Evolutionary conservation across 2,797 vertebrate species (phyloP), one percentile per base, ranked within the genome.

Genomic region (Gymnoscopelus microlampas): DNA sequence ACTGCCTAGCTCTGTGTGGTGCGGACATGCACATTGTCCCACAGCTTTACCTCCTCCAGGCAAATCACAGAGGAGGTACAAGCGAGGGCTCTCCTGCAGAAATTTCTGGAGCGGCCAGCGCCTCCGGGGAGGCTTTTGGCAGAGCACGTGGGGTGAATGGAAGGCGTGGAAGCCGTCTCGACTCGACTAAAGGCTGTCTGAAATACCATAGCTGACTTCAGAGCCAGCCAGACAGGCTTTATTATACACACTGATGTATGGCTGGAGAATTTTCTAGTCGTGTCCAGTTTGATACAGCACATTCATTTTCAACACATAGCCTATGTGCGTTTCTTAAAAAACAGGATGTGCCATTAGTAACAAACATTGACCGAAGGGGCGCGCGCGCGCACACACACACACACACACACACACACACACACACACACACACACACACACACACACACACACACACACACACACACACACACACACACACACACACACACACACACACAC

Each of bases 21-120:
- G 82, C 85, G 85, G 88, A 90, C 85, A 65, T 58, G 78, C 81
- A 85, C 82, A 88, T 91, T 91, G 91, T 90, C 83, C 79, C 26
- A 71, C 79, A 58, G 83, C 81, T 87, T 91, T 90, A 89, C 91
- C 88, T 88, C 79, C 68, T 73, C 77, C n/a, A 77, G 79, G 79
- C 87, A 88, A 85, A 89, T 88, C 87, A 85, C 86, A 61, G 86
- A 82, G 85, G 72, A 54, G 55, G 8, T 44, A 44, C 39, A 77
- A 68, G 60, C 48, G 4, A 3, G 8, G 70, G 55, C 79, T 72
- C 80, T 87, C 78, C 78, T 73, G 63, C 59, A 65, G 68, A 83
- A 73, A 70, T 63, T 66, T 86, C 71, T 71, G 70, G 74, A 86
- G 66, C 85, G 66, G 71, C 66, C 62, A 63, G 63, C 80, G 55